Base-by-base conservation (phyloP, 2,888 invertebrate species). In the Spilosoma lubricipeda region DNA sequence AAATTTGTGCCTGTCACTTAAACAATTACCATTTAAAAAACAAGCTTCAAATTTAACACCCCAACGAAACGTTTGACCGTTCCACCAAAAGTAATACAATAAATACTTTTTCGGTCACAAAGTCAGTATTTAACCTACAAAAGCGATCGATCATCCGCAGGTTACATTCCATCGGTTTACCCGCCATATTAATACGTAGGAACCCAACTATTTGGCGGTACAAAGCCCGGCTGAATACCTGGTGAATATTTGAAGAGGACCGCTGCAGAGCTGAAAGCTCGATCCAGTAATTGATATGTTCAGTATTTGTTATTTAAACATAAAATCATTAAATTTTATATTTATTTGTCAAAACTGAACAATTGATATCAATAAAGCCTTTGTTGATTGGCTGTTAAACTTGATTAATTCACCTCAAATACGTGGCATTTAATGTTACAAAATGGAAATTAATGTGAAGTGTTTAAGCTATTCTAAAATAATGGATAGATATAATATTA, bases 151-250 rank as follows among this genome's bases (percentile, higher is more conserved):
- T 80, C 70, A 69, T n/a, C 65, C 71, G 75, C 71, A 75, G 82
- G 81, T 75, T 69, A 80, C 78, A 88, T 87, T 83, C 85, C 84
- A 78, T 78, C 79, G 82, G 80, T 83, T 85, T 82, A 84, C 78
- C 79, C 79, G 71, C 8, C 71, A 79, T 82, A 87, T 85, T 84
- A 86, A 82, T 84, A 77, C 78, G 76, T 80, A 70, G 63, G 71
- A 70, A 65, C 80, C 79, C 80, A 87, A 86, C 88, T 86, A 87
- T 88, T 84, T 74, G 82, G 77, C 67, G 75, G 30, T 73, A 82
- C 84, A 87, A 86, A 88, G 85, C 87, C 81, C 81, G 73, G 78
- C 79, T 82, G 80, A 83, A 82, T 82, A 77, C 81, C 79, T 74
- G 81, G 77, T 80, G 82, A 85, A 87, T 86, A 85, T 84, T 87